Evolutionary conservation across 2,888 invertebrate species (phyloP), one percentile per base, ranked within the genome.

Genomic region (Orgyia antiqua): DNA sequence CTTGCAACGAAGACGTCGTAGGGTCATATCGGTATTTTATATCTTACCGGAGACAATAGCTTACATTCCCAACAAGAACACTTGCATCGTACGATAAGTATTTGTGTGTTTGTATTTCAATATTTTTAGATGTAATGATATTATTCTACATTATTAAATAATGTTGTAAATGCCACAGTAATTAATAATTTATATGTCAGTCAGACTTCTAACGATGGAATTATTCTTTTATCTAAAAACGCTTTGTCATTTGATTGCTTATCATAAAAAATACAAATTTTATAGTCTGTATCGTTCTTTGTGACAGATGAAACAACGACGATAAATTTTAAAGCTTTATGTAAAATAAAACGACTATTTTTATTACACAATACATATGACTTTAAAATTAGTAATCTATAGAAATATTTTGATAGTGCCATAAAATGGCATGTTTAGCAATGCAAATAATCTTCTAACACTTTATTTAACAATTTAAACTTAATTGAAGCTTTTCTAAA

Each of bases 11-110:
- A 84, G 84, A 84, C 82, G 78, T 77, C 74, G 76, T 76, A 74
- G 75, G 82, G 76, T 83, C 82, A 84, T 86, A 86, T 86, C 84
- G 78, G 76, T 80, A 83, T 83, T 83, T 86, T 84, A 83, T 84
- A 86, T 86, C 84, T 74, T 66, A 51, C 55, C 60, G 67, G 74
- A 84, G 83, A 86, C 84, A 86, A 86, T 84, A 80, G 84, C 73
- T 71, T 74, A 77, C 72, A 65, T 79, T 77, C 74, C 71, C 74
- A 79, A 76, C 70, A 74, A 74, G 76, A 76, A 76, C 80, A 77
- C 78, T 71, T 66, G 71, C 73, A 72, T 51, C 53, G 64, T 67
- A 68, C 69, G 59, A 66, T 76, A 79, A 82, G 72, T 78, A 72
- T 70, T 65, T 57, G 65, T 68, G 58, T 59, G 51, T 50, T 36